Conservation (phyloP, 2,888 invertebrate genomes). For the Lepidochrysops patricia region DNA sequence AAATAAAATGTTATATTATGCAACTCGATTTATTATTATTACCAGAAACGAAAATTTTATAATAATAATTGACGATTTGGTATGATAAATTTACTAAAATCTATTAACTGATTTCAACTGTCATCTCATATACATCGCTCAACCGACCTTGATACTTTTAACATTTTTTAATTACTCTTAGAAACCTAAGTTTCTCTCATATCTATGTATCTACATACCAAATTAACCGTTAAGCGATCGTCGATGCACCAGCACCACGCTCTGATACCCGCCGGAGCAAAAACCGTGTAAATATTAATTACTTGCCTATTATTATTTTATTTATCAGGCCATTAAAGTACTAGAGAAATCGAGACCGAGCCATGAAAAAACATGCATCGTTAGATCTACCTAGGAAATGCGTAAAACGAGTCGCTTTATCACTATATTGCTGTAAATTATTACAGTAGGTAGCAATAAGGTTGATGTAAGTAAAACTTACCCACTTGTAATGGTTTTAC, state of each 20-base stretch:
- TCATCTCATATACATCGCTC: neutral
- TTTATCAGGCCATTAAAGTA: constrained; percentile 3
- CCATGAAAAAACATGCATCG: too few relatives aligned
- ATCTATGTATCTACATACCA: constrained; percentile 10
- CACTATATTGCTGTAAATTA: too few relatives aligned
- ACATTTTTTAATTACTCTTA: neutral
- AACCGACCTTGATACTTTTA: neutral
- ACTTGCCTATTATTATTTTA: constrained; percentile 2
- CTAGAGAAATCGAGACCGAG: neutral
- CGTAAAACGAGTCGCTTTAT: too few relatives aligned
- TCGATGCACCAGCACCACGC: constrained; percentile 10
- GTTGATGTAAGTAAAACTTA: too few relatives aligned
- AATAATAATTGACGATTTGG: too few relatives aligned
- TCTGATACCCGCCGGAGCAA: constrained; percentile 6
- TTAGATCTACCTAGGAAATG: too few relatives aligned
- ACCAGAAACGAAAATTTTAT: too few relatives aligned
- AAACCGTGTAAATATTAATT: constrained; percentile 10
- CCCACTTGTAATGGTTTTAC: too few relatives aligned
- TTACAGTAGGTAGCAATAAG: too few relatives aligned
- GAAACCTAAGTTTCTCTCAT: neutral
- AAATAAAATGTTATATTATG: too few relatives aligned
- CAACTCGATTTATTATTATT: too few relatives aligned
- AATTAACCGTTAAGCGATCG: constrained; percentile 16
- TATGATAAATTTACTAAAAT: too few relatives aligned
- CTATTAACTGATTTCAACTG: neutral